These are phyloP conservation scores for Phainopepla nitens DNA, from an alignment of 2,113 vertebrate species.

Conservation along the genomic window DNA sequence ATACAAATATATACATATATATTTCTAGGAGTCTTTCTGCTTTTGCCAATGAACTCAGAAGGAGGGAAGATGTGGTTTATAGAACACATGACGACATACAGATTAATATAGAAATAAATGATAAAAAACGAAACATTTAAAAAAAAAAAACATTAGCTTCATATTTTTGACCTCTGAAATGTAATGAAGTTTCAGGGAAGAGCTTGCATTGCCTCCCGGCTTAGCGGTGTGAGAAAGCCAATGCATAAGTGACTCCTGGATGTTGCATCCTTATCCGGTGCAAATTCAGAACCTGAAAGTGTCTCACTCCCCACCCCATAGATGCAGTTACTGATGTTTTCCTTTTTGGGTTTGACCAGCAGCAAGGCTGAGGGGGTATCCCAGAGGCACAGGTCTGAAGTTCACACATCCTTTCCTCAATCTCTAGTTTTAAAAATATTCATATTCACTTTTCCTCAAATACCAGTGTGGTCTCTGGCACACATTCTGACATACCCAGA, in stretches of 20 bases:
- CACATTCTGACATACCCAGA: background rate
- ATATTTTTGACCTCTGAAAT: background rate
- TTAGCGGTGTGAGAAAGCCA: background rate
- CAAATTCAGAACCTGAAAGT: background rate
- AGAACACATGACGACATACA: background rate
- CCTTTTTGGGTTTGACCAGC: rapidly evolving
- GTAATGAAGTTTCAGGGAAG: background rate
- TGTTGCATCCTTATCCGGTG: background rate
- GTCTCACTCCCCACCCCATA: background rate
- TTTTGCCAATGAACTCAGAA: background rate
- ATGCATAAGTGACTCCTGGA: rapidly evolving
- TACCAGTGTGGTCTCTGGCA: rapidly evolving
- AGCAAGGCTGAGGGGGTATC: background rate
- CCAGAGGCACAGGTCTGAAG: background rate
- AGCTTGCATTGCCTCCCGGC: background rate
- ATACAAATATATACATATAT: background rate
- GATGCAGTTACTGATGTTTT: background rate
- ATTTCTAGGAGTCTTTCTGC: background rate
- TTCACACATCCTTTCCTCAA: rapidly evolving
- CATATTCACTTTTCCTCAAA: background rate
- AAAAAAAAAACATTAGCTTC: background rate
- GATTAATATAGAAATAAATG: background rate
- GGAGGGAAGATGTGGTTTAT: background rate
- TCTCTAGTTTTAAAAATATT: background rate
- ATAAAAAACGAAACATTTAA: background rate